phyloP scores from a whole-genome alignment of 2,113 vertebrate species.

The Lathamus discolor region DNA sequence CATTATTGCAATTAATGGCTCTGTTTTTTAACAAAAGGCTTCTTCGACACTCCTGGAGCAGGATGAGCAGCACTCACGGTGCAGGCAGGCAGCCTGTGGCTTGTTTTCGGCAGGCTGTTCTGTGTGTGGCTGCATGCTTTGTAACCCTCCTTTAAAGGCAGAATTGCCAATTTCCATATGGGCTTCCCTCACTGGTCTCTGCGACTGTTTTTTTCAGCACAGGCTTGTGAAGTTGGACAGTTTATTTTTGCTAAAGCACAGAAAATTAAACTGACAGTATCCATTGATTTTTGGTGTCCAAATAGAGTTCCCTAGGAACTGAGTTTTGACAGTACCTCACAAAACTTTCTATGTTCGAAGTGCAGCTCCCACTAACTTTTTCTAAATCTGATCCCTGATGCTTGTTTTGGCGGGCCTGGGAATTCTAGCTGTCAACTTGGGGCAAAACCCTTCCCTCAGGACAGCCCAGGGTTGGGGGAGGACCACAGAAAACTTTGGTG shows the following conservation, averaged over 20 bases:
- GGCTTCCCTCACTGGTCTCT: background rate
- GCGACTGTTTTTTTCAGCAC: background rate
- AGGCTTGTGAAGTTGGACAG: background rate
- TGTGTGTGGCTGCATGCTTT: slow-evolving; percentile 46
- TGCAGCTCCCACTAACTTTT: background rate
- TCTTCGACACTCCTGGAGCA: background rate
- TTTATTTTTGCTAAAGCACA: slow-evolving; percentile 3
- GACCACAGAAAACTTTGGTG: background rate
- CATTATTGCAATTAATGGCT: background rate
- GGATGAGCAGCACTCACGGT: background rate
- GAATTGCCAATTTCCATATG: slow-evolving; percentile 40
- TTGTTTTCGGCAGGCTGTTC: background rate
- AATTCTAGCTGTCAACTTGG: background rate
- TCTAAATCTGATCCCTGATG: background rate
- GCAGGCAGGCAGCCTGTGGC: background rate
- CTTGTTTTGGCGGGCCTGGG: background rate
- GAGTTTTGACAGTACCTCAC: background rate
- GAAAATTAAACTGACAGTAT: background rate
- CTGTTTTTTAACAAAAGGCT: background rate
- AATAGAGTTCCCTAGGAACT: background rate
- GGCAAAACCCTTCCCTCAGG: background rate
- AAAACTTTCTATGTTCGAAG: background rate
- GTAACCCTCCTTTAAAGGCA: slow-evolving; percentile 7
- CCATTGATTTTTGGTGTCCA: background rate
- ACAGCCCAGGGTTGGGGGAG: background rate